These are phyloP conservation scores for Drosophila truncata DNA, from an alignment of 1,140 invertebrate genomes.

Conservation along the genomic window DNA sequence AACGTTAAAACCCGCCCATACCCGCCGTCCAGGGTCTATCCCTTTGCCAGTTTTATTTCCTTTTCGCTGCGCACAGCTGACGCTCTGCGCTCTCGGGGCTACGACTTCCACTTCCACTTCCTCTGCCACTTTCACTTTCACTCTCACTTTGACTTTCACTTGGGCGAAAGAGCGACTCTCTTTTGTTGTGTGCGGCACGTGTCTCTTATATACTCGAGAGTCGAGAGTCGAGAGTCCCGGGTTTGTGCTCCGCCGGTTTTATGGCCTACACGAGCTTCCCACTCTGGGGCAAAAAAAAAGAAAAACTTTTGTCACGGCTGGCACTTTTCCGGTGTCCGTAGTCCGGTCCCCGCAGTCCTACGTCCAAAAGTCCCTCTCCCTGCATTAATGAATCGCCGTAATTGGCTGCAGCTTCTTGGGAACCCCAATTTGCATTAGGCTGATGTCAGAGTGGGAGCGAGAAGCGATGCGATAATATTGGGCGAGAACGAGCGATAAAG, in stretches of 20 bases:
- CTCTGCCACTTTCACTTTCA: slow-evolving; percentile 28
- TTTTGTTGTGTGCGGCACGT: slow-evolving; percentile 46
- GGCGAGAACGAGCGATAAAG: too few species aligned
- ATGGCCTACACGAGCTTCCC: slow-evolving; percentile 73
- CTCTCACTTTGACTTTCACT: slow-evolving; percentile 39
- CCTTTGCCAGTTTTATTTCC: slow-evolving; percentile 39
- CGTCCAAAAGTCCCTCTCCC: slow-evolving; percentile 3
- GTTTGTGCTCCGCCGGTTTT: slow-evolving; percentile 52
- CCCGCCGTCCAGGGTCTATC: slow-evolving; percentile 50
- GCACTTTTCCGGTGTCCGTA: slow-evolving; percentile 12
- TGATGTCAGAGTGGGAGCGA: too few species aligned
- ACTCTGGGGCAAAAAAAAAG: slow-evolving; percentile 10
- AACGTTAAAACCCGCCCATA: slow-evolving; percentile 1
- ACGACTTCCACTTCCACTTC: slow-evolving; percentile 36
- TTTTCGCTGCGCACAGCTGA: slow-evolving; percentile 53
- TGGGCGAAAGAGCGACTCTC: not conserved
- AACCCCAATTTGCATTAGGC: slow-evolving; percentile 65
- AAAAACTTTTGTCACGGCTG: slow-evolving; percentile 36
- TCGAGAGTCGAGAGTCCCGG: slow-evolving; percentile 10
- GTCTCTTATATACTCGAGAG: slow-evolving; percentile 40
- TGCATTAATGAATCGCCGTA: slow-evolving; percentile 52
- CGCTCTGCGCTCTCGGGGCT: slow-evolving; percentile 22
- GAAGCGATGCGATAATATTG: too few species aligned
- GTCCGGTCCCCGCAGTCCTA: not conserved
- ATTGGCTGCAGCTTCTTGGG: slow-evolving; percentile 59